Evolutionary conservation across 2,797 vertebrate genomes (phyloP).

Genomic region (Chromis chromis): DNA sequence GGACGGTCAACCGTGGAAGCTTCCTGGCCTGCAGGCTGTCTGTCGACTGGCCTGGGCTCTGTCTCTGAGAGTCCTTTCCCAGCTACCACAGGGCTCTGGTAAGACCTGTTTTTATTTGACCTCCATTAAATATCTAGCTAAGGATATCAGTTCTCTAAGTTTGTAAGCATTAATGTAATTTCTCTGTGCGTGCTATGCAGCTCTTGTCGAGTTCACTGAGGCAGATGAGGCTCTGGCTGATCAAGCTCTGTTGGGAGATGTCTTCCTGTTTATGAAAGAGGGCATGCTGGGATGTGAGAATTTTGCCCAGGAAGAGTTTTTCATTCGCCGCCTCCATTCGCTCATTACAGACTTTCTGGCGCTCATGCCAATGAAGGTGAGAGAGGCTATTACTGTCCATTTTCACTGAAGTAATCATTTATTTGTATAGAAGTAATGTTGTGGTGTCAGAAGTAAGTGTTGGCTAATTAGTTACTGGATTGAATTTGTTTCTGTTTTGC

Average conservation of each 20-base stretch:
- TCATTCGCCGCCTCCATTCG: constrained; percentile 92
- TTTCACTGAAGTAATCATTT: not conserved
- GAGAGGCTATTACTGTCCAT: not conserved
- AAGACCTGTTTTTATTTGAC: constrained; percentile 1
- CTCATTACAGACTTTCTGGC: constrained; percentile 96
- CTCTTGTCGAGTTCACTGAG: constrained; percentile 96
- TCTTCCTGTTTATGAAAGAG: constrained; percentile 95
- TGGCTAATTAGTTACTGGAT: not conserved
- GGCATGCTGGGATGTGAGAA: constrained; percentile 91
- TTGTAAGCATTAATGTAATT: not conserved
- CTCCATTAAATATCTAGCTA: not conserved
- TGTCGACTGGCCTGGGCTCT: constrained; percentile 94
- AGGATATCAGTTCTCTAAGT: not conserved
- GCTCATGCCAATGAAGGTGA: constrained; percentile 99
- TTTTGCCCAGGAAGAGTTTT: constrained; percentile 95
- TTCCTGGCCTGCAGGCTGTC: constrained; percentile 93
- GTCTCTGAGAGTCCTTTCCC: constrained; percentile 93
- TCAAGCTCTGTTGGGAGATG: constrained; percentile 90
- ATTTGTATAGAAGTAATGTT: not conserved
- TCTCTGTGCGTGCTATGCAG: constrained; percentile 70
- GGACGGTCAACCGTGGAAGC: constrained; percentile 92
- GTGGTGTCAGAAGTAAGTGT: not conserved
- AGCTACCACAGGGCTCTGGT: constrained; percentile 95
- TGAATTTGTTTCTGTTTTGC: not conserved
- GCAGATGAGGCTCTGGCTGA: constrained; percentile 95